phyloP scores from a whole-genome alignment of 2,113 vertebrate genomes.

The Elaphurus davidianus region DNA sequence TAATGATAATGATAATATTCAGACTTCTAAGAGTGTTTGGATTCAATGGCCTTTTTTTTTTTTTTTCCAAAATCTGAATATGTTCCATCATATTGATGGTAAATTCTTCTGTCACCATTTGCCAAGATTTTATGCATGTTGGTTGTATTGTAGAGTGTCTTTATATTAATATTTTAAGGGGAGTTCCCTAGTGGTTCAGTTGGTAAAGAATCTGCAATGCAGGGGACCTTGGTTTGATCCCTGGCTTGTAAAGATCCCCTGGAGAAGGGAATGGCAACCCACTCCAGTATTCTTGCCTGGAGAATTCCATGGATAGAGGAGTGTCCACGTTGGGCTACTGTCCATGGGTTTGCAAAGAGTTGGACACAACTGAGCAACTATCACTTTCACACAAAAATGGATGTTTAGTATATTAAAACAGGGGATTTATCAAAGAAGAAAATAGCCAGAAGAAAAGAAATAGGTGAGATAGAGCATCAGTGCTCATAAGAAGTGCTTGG shows the following conservation, averaged over 20 bases:
- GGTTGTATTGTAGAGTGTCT: neutral
- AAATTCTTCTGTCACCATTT: neutral
- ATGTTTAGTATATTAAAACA: neutral
- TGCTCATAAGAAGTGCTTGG: neutral
- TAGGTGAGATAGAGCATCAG: neutral
- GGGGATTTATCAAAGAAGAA: neutral
- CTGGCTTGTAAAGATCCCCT: neutral
- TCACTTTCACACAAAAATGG: neutral
- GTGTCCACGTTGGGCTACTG: neutral
- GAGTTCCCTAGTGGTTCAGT: neutral
- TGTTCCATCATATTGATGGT: neutral
- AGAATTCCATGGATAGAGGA: neutral
- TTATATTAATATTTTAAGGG: neutral
- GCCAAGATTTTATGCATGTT: neutral
- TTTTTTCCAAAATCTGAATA: neutral
- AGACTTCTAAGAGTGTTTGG: neutral
- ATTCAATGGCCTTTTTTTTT: neutral
- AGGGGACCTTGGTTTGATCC: neutral
- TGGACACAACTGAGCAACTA: neutral
- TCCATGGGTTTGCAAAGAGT: neutral
- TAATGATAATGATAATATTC: neutral
- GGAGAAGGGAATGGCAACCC: neutral
- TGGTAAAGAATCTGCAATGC: neutral
- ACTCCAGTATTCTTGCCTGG: neutral
- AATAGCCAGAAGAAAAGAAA: neutral